These are phyloP conservation scores for Dynastes tityus DNA, from an alignment of 2,888 invertebrate species.

Conservation along the genomic window DNA sequence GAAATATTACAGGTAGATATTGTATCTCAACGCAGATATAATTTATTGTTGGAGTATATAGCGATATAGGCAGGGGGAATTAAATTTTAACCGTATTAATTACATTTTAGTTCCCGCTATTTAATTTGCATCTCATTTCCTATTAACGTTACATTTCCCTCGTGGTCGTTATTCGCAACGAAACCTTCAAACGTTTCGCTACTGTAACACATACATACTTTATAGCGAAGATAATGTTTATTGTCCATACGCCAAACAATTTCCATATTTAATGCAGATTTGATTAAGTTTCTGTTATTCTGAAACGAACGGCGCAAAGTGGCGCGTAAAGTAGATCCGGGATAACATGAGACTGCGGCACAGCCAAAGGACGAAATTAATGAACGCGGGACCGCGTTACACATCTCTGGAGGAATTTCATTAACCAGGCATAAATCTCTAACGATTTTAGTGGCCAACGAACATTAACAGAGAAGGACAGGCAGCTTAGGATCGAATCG, in stretches of 20 bases:
- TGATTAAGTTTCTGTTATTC: slow-evolving; percentile 43
- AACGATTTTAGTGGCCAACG: slow-evolving; percentile 44
- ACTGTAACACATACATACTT: neutral
- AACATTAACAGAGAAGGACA: slow-evolving; percentile 33
- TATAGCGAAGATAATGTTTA: slow-evolving; percentile 36
- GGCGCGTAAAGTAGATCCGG: slow-evolving; percentile 8
- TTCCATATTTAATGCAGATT: slow-evolving; percentile 37
- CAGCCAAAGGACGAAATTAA: slow-evolving; percentile 40
- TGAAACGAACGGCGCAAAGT: slow-evolving; percentile 23
- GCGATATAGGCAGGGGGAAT: slow-evolving; percentile 10
- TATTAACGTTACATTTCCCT: slow-evolving; percentile 4
- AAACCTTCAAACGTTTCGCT: slow-evolving; percentile 18
- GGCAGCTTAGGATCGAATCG: slow-evolving; percentile 1
- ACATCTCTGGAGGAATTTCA: slow-evolving; percentile 48
- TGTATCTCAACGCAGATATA: neutral
- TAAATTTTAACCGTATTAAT: slow-evolving; percentile 37
- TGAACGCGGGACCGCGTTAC: slow-evolving; percentile 41
- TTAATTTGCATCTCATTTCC: slow-evolving; percentile 30
- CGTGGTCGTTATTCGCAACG: neutral
- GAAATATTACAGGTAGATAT: neutral
- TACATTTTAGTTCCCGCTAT: slow-evolving; percentile 27
- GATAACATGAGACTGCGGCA: slow-evolving; percentile 26
- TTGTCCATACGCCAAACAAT: slow-evolving; percentile 40
- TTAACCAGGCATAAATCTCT: slow-evolving; percentile 47
- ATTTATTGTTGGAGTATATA: slow-evolving; percentile 2